These are phyloP conservation scores for Papilio helenus DNA, from an alignment of 1,140 invertebrate genomes.

Conservation along the genomic window DNA sequence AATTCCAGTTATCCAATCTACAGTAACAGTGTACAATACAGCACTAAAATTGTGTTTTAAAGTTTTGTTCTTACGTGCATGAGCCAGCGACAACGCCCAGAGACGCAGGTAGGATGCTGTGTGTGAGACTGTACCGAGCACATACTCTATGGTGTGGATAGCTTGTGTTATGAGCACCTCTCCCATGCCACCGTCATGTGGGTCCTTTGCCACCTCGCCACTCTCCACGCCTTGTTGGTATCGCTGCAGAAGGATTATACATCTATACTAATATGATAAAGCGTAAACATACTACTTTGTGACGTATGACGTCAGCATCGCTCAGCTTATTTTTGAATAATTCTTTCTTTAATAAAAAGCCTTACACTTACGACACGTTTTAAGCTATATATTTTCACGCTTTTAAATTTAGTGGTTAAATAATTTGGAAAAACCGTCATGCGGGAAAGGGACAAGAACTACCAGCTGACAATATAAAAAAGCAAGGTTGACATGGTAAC, in stretches of 20 bases:
- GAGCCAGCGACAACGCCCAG: slow-evolving; percentile 98
- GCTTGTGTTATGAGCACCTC: slow-evolving; percentile 97
- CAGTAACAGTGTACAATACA: neutral
- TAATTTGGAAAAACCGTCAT: no score
- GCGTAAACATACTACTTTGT: no score
- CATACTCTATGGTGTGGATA: slow-evolving; percentile 99
- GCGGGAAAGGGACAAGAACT: no score
- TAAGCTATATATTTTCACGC: no score
- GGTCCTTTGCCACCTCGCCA: slow-evolving; percentile 61
- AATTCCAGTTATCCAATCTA: neutral
- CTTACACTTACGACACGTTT: no score
- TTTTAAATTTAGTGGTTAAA: no score
- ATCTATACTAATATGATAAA: no score
- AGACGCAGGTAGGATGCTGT: slow-evolving; percentile 98
- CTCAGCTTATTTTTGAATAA: no score
- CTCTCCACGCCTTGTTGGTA: slow-evolving; percentile 68
- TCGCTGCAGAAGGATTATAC: slow-evolving; percentile 43
- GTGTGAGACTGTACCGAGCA: slow-evolving; percentile 97
- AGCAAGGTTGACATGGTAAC: no score
- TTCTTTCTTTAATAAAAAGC: no score
- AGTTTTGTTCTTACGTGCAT: slow-evolving; percentile 92
- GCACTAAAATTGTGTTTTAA: neutral
- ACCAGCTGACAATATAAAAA: no score
- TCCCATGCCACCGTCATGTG: slow-evolving; percentile 87
- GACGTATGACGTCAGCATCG: no score